phyloP scores from a whole-genome alignment of 2,888 invertebrate genomes.

The Agrotis clavis region DNA sequence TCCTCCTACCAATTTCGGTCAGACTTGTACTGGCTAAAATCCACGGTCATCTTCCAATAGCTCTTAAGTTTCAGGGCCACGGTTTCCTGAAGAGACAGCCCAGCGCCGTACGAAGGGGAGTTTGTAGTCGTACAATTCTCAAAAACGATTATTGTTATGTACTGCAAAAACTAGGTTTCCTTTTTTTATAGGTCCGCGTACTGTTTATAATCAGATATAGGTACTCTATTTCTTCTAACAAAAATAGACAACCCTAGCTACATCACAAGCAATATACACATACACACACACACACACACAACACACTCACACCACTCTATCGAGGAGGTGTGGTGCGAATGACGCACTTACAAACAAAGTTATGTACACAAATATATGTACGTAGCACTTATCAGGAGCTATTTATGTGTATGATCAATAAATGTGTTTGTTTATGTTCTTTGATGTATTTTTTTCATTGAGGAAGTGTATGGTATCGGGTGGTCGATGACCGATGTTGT shows the following conservation, averaged over 20 bases:
- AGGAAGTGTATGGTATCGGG: slow-evolving; percentile 27
- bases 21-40: too few relatives aligned
- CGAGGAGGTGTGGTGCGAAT: slow-evolving; percentile 55
- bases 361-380: slow-evolving; percentile 24
- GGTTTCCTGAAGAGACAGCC: too few relatives aligned
- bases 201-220: too few relatives aligned
- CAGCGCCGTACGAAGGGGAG: too few relatives aligned
- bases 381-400: slow-evolving; percentile 29
- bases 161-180: too few relatives aligned
- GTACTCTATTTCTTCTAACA: too few relatives aligned
- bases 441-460: slow-evolving; percentile 36
- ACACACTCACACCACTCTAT: background rate
- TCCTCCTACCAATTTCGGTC: too few relatives aligned
- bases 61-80: too few relatives aligned
- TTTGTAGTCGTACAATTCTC: too few relatives aligned
- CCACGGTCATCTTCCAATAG: too few relatives aligned
- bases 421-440: slow-evolving; percentile 28
- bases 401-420: slow-evolving; percentile 33
- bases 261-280: background rate
- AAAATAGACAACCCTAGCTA: background rate
- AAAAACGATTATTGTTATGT: too few relatives aligned
- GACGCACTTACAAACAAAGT: slow-evolving; percentile 49
- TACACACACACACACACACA: background rate
- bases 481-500: slow-evolving; percentile 24
- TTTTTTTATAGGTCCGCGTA: too few relatives aligned